Evolutionary conservation across 2,113 vertebrate genomes (phyloP).

Genomic region (Gallinago jamesoni): DNA sequence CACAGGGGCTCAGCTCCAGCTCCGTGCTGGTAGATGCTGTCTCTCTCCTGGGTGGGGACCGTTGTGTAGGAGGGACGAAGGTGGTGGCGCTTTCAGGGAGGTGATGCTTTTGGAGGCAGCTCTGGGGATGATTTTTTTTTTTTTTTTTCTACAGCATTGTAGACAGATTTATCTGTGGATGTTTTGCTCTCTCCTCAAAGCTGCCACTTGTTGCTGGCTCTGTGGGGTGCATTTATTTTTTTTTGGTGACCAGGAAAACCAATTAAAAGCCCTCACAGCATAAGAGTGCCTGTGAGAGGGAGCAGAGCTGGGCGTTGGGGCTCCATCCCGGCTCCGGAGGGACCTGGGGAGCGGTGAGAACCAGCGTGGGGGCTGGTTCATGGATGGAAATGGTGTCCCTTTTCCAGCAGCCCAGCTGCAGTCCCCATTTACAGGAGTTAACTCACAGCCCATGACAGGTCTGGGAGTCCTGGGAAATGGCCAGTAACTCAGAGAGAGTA

Average conservation of each 20-base stretch:
- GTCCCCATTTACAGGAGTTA: background rate
- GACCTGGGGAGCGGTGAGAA: rapidly evolving
- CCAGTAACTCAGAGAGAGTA: rapidly evolving
- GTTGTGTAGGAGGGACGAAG: rapidly evolving
- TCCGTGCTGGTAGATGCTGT: rapidly evolving
- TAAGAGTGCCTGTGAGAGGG: background rate
- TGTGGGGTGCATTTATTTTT: rapidly evolving
- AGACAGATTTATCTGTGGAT: background rate
- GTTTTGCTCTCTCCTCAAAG: background rate
- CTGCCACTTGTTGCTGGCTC: background rate
- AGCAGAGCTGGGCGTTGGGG: background rate
- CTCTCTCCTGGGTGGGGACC: background rate
- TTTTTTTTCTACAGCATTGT: rapidly evolving
- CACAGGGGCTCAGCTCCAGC: rapidly evolving
- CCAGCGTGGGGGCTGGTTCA: rapidly evolving
- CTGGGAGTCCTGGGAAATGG: background rate
- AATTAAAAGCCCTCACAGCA: rapidly evolving
- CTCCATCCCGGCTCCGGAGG: rapidly evolving
- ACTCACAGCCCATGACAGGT: rapidly evolving
- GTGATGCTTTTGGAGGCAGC: background rate
- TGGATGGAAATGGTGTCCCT: rapidly evolving
- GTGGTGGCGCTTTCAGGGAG: rapidly evolving
- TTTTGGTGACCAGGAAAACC: rapidly evolving
- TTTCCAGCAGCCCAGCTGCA: background rate
- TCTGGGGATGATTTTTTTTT: background rate